Conservation (phyloP, 2,113 vertebrate genomes). For the Plecturocebus donacophilus region DNA sequence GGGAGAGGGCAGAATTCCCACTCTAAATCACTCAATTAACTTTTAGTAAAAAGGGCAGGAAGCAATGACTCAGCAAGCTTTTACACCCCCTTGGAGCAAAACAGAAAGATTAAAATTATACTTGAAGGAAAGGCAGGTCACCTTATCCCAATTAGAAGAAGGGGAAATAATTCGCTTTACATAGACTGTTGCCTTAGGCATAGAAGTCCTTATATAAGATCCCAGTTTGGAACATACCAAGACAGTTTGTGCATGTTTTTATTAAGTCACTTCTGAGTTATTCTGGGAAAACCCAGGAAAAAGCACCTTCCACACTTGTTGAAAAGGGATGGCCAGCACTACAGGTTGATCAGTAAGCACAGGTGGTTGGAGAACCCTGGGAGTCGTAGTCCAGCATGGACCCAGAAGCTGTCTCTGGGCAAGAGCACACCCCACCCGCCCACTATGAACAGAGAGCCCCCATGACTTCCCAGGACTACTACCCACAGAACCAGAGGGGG, state of each 20-base stretch:
- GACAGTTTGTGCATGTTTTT: background rate
- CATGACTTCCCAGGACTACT: fast-evolving
- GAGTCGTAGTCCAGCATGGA: background rate
- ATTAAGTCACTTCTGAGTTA: background rate
- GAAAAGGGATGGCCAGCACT: background rate
- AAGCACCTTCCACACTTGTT: background rate
- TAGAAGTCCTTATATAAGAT: too few relatives aligned
- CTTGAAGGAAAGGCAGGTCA: background rate
- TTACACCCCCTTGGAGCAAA: background rate
- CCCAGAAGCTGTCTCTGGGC: background rate
- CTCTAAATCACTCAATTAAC: background rate
- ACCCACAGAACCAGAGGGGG: too few relatives aligned
- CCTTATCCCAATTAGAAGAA: background rate
- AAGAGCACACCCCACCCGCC: too few relatives aligned
- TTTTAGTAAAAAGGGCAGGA: background rate
- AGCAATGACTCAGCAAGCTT: background rate
- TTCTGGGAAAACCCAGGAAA: background rate
- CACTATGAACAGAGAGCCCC: background rate
- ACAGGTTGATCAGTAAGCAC: background rate
- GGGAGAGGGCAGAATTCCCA: background rate
- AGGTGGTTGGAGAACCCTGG: background rate
- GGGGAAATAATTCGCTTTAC: background rate
- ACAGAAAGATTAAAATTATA: background rate
- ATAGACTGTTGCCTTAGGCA: background rate
- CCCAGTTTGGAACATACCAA: background rate